These are phyloP conservation scores for Theonella swinhoei DNA, from an alignment of 37 sponge, comb jelly and placozoan genomes.

Conservation along the genomic window DNA sequence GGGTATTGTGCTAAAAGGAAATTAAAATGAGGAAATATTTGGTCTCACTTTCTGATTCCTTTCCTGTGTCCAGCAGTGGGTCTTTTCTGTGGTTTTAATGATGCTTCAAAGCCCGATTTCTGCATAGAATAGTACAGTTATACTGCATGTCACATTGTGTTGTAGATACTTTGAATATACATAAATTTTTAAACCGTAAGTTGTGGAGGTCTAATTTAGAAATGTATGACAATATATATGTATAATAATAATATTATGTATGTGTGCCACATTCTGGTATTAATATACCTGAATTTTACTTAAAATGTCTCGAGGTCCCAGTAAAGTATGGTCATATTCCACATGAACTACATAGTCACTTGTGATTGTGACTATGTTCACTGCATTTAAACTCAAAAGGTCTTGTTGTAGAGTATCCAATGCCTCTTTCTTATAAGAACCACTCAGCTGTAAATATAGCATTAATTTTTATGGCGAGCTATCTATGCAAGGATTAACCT, in stretches of 20 bases:
- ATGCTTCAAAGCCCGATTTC: constrained; percentile 26
- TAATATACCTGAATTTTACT: constrained; percentile 45
- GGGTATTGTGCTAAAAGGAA: background rate
- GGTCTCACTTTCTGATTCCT: constrained; percentile 21
- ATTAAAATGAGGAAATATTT: background rate
- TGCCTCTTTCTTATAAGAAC: no score
- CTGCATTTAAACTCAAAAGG: constrained; percentile 42
- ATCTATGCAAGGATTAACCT: no score
- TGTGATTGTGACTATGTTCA: constrained; percentile 57
- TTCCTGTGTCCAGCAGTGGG: background rate
- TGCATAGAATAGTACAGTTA: background rate
- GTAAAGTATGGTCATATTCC: constrained; percentile 75
- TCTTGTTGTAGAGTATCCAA: no score
- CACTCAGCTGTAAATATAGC: no score
- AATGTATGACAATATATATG: no score
- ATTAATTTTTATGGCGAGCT: no score
- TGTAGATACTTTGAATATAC: no score
- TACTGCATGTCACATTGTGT: constrained; percentile 20
- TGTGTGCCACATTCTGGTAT: background rate
- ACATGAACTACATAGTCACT: constrained; percentile 56
- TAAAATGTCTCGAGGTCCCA: constrained; percentile 78
- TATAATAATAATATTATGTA: no score
- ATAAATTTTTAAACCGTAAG: no score
- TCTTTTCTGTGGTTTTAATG: background rate
- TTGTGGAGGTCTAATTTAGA: no score